Evolutionary conservation across 2,888 invertebrate species (phyloP), one percentile per base, ranked within the genome.

Genomic region (Eupsilia transversa): DNA sequence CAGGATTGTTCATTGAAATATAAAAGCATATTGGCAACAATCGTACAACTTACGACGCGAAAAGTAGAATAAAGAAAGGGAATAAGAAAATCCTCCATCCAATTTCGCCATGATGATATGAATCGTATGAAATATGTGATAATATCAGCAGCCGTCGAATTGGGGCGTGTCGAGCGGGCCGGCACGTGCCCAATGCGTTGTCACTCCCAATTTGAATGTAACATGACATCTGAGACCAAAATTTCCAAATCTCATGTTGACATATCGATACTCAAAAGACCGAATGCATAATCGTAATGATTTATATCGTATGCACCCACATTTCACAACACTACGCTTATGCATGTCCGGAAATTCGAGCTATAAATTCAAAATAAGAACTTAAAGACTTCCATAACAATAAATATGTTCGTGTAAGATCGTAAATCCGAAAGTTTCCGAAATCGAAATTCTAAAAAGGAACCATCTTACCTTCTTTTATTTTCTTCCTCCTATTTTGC

Each of bases 391-490:
- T 38, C 64, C 65, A 72, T 84, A 68, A 76, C 63, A 68, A 83
- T 83, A 83, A 79, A 79, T 74, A 72, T 61, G 66, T 63, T 74
- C 74, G 72, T 72, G 60, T 63, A 64, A 52, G 52, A 73, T 72
- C 66, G 78, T 84, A 84, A 84, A 85, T 67, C 64, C 67, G 57
- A 67, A 80, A 83, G 64, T 73, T 79, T 65, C 12, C 41, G 68
- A 75, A 80, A 79, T 79, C 59, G 66, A 75, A 79, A 80, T 83
- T 86, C 57, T 66, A 75, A 79, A 78, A 76, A 64, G 41, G 67
- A 77, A 80, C 35, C 74, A 66, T 77, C 92, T 93, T 89, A 95
- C 94, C 94, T 88, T 87, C 90, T 85, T 89, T 88, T 60, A 88
- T 88, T 80, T 78, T 72, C 69, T 77, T 79, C 82, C 84, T 91